Evolutionary conservation across 1,140 invertebrate genomes (phyloP).

Genomic region (Rhopalosiphum padi): DNA sequence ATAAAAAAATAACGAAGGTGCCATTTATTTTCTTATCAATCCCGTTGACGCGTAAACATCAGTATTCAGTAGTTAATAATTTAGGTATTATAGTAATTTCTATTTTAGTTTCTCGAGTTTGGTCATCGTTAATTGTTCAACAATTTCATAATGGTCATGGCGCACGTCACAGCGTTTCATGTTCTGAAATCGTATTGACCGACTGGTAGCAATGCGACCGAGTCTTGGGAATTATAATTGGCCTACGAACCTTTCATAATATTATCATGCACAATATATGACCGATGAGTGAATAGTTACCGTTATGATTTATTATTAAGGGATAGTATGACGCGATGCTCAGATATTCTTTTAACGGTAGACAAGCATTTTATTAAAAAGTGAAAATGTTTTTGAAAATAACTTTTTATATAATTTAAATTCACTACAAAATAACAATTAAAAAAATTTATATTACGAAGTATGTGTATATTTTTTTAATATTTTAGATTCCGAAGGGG

Average conservation of each 20-base stretch:
- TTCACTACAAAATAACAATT: too few species aligned
- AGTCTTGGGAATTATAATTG: neutral
- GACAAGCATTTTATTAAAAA: too few species aligned
- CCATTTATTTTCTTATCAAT: neutral
- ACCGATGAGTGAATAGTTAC: neutral
- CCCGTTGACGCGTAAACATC: neutral
- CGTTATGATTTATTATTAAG: neutral
- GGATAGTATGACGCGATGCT: too few species aligned
- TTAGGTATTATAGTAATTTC: neutral
- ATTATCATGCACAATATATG: neutral
- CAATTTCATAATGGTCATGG: too few species aligned
- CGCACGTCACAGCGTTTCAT: neutral
- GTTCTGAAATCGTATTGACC: neutral
- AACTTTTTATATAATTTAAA: too few species aligned
- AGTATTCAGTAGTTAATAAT: too few species aligned
- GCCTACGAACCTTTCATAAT: neutral
- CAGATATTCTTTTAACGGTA: too few species aligned
- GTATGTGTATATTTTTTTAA: too few species aligned
- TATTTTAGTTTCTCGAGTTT: neutral
- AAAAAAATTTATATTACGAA: too few species aligned
- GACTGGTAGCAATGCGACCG: neutral
- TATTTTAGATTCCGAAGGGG: too few species aligned
- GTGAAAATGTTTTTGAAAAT: too few species aligned
- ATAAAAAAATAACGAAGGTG: neutral
- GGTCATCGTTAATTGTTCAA: neutral